Conservation (phyloP, 2,797 vertebrate species). For the Delichon dasypus region DNA sequence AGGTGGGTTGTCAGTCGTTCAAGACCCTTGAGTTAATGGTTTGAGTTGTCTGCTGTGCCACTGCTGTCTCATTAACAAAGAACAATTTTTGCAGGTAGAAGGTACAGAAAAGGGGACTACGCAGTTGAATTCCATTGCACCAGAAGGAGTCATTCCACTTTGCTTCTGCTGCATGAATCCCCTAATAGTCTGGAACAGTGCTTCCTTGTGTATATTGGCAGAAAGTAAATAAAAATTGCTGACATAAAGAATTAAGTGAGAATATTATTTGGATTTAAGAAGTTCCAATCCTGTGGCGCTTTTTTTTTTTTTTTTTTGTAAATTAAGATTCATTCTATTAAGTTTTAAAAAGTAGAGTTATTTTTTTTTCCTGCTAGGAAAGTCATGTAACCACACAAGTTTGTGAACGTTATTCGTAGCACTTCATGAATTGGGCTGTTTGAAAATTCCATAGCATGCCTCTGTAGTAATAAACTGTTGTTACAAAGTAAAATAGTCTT, state of each 20-base stretch:
- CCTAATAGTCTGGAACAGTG: slow-evolving; percentile 35
- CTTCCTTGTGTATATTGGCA: slow-evolving; percentile 4
- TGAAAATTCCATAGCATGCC: background rate
- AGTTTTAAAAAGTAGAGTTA: background rate
- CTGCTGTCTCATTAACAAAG: slow-evolving; percentile 7
- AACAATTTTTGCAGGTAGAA: slow-evolving; percentile 44
- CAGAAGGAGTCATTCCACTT: slow-evolving; percentile 42
- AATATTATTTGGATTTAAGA: slow-evolving; percentile 1
- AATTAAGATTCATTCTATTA: background rate
- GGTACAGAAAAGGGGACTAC: background rate
- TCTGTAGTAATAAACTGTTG: slow-evolving; percentile 13
- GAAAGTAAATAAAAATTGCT: slow-evolving; percentile 53
- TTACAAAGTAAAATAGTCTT: slow-evolving; percentile 27
- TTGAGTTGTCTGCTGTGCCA: background rate
- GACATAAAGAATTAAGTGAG: slow-evolving; percentile 20
- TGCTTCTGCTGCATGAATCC: background rate
- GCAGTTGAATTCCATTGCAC: slow-evolving; percentile 48
- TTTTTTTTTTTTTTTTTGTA: background rate
- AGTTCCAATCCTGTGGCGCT: background rate
- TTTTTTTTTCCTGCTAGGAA: background rate
- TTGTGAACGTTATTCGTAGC: background rate
- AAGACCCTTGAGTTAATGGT: background rate
- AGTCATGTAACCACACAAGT: background rate
- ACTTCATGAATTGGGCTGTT: background rate
- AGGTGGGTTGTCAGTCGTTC: background rate